A percentile compares a stretch with the other conserved stretches of the same genome.
phyloP scores from a whole-genome alignment of 2,797 vertebrate species.

The Mareca strepera region DNA sequence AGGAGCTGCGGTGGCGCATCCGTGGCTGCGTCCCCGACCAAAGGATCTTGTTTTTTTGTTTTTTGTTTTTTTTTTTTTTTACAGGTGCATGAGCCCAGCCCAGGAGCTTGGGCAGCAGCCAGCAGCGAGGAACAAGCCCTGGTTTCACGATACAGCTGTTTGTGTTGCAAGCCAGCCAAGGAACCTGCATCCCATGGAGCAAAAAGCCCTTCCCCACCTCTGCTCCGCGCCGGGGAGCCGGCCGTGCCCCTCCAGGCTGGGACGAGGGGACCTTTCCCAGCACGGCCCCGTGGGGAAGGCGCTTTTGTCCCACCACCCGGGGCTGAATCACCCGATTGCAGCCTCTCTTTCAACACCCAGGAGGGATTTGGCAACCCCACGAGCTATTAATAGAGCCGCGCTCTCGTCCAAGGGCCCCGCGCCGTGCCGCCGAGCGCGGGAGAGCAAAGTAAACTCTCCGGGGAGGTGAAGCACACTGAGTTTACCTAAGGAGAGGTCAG shows the following conservation, averaged over 20 bases:
- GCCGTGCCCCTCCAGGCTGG: background rate
- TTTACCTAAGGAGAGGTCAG: slow-evolving; percentile 63
- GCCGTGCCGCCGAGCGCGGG: background rate
- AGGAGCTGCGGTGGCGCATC: rapidly evolving
- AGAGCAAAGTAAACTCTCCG: slow-evolving; percentile 25
- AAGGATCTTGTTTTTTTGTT: background rate
- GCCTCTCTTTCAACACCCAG: slow-evolving; percentile 31
- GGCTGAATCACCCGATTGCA: slow-evolving; percentile 26
- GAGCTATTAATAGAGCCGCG: slow-evolving; percentile 45
- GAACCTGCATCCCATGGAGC: background rate
- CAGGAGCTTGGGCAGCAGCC: background rate
- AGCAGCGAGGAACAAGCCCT: background rate
- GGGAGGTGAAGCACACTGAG: background rate
- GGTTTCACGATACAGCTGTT: background rate
- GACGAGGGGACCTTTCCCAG: background rate
- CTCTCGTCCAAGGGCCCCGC: background rate
- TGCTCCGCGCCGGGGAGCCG: rapidly evolving
- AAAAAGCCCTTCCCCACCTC: background rate
- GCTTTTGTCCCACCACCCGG: background rate
- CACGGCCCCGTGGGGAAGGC: rapidly evolving
- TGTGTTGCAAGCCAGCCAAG: background rate
- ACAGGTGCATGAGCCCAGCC: background rate
- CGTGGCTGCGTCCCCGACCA: background rate
- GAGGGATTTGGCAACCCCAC: slow-evolving; percentile 20
- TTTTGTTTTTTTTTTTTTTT: background rate